Percentiles rank a stretch among this genome's conserved stretches.
Conservation (phyloP, 2,113 vertebrate species). For the Pollimyrus isidori region DNA sequence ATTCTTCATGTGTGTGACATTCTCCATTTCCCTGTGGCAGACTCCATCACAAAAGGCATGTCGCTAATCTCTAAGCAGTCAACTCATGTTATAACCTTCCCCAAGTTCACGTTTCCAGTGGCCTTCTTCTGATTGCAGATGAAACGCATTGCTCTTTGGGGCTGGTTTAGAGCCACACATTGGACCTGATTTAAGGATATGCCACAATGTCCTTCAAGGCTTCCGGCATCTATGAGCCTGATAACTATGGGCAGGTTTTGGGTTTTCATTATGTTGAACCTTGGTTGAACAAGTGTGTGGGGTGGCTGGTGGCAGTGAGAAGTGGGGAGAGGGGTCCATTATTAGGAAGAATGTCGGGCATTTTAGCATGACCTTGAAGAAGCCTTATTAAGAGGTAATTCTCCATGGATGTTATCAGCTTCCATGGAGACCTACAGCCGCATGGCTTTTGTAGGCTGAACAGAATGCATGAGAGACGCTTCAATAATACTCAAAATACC, state of each 20-base stretch:
- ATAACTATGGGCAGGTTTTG: neutral
- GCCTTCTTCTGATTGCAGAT: neutral
- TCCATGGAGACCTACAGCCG: neutral
- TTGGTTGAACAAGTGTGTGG: neutral
- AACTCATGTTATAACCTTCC: neutral
- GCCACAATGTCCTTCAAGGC: neutral
- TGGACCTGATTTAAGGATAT: neutral
- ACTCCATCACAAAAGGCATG: neutral
- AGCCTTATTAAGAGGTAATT: neutral
- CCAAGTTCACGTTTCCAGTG: neutral
- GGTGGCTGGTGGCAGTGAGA: neutral
- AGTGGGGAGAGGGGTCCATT: neutral
- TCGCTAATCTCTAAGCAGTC: neutral
- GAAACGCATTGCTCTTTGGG: neutral
- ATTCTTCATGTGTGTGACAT: neutral
- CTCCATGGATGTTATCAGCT: neutral
- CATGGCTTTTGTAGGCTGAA: neutral
- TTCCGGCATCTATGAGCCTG: neutral
- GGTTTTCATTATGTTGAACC: neutral
- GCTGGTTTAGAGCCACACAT: neutral
- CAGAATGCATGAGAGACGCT: neutral
- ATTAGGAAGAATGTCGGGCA: neutral
- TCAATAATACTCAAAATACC: neutral
- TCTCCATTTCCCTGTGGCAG: neutral
- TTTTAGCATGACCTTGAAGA: constrained; percentile 1